These are phyloP conservation scores for Bubo scandiacus DNA, from an alignment of 2,113 vertebrate species.

Conservation along the genomic window DNA sequence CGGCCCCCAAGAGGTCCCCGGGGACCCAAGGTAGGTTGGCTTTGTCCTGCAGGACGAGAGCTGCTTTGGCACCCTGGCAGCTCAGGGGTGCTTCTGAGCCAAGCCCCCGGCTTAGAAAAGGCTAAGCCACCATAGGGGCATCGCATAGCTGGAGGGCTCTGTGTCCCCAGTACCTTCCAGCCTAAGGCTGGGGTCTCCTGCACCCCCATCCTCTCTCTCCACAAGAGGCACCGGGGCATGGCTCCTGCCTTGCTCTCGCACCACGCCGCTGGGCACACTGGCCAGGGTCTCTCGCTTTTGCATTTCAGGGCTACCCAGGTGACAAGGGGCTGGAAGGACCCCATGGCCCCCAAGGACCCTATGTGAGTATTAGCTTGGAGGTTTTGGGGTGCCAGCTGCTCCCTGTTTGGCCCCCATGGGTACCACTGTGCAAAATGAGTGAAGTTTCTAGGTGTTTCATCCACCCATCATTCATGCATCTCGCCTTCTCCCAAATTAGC, in stretches of 20 bases:
- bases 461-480: not conserved
- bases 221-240: not conserved
- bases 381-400: not conserved
- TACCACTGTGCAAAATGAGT: not conserved
- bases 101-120: accelerated
- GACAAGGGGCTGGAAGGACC: slow-evolving; percentile 70
- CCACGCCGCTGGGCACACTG: not conserved
- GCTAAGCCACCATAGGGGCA: not conserved
- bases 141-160: accelerated
- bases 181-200: accelerated
- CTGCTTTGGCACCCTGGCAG: not conserved
- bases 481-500: not conserved
- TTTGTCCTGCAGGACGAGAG: not conserved
- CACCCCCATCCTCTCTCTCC: not conserved
- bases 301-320: slow-evolving; percentile 79
- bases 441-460: not conserved
- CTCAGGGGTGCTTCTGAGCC: not conserved
- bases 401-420: accelerated
- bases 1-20: slow-evolving; percentile 74
- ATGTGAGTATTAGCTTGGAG: slow-evolving; percentile 69
- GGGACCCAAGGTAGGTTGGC: slow-evolving; percentile 80
- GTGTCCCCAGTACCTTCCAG: not conserved
- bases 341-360: slow-evolving; percentile 77
- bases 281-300: not conserved
- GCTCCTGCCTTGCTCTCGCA: accelerated